These are phyloP conservation scores for Arizona elegans DNA, from an alignment of 2,113 vertebrate species.

Conservation along the genomic window DNA sequence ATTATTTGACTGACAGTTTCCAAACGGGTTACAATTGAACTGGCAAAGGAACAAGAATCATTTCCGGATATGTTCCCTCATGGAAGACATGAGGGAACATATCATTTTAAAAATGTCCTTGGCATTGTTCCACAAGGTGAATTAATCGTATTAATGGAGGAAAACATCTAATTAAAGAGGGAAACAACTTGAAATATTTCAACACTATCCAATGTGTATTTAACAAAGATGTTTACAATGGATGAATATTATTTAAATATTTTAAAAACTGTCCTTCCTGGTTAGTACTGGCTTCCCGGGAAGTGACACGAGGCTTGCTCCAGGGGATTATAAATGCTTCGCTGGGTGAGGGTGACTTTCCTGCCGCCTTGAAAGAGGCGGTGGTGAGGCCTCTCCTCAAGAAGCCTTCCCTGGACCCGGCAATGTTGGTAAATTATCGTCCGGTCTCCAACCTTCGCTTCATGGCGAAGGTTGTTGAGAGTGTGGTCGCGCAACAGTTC, in stretches of 20 bases:
- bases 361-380: no score
- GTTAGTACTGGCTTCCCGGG: no score
- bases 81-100: background rate
- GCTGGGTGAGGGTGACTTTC: no score
- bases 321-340: no score
- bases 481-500: no score
- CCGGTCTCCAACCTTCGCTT: no score
- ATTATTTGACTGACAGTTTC: conserved; percentile 11
- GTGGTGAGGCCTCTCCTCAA: no score
- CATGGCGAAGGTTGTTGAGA: no score
- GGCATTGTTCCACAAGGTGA: conserved; percentile 5
- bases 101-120: background rate
- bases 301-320: no score
- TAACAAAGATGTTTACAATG: background rate
- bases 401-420: no score
- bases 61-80: background rate
- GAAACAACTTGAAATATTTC: background rate
- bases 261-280: background rate
- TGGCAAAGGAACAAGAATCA: background rate
- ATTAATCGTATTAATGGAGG: background rate
- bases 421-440: no score
- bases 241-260: background rate
- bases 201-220: background rate
- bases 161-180: conserved; percentile 14
- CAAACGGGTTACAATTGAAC: background rate